phyloP scores from a whole-genome alignment of 2,113 vertebrate genomes.

The Brevimyrus niger region DNA sequence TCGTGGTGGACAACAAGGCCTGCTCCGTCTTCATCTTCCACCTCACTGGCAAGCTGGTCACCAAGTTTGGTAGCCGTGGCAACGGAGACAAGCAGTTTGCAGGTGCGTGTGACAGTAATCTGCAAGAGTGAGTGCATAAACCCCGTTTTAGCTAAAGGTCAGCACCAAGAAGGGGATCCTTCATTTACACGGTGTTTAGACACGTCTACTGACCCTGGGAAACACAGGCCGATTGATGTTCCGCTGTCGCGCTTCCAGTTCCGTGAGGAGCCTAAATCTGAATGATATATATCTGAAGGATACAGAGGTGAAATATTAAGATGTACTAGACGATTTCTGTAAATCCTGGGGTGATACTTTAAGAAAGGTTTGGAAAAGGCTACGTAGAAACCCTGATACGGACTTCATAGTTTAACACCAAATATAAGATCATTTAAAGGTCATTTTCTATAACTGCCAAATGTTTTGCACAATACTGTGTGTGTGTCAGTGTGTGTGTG shows the following conservation, averaged over 20 bases:
- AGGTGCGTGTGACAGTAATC: constrained; percentile 69
- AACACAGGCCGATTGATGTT: not conserved
- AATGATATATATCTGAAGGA: not conserved
- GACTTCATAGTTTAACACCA: not conserved
- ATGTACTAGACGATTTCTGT: not conserved
- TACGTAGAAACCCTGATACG: not conserved
- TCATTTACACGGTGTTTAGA: not conserved
- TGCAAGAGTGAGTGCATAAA: not conserved
- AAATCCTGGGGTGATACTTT: not conserved
- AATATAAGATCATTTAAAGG: not conserved
- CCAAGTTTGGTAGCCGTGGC: constrained; percentile 89
- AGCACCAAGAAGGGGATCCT: not conserved
- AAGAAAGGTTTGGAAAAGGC: not conserved
- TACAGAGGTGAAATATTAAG: not conserved
- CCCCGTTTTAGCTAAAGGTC: not conserved
- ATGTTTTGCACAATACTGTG: not conserved
- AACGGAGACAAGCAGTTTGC: constrained; percentile 97
- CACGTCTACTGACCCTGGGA: not conserved
- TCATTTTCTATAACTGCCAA: not conserved
- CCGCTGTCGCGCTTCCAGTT: not conserved
- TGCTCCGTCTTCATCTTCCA: constrained; percentile 98
- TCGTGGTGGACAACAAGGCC: constrained; percentile 96
- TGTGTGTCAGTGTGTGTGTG: not conserved
- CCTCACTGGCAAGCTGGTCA: constrained; percentile 86
- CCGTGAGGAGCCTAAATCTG: not conserved